Percentiles rank a stretch among this genome's conserved stretches.
These are phyloP conservation scores for Enteromius paludinosus DNA, from an alignment of 2,797 vertebrate species.

Conservation along the genomic window DNA sequence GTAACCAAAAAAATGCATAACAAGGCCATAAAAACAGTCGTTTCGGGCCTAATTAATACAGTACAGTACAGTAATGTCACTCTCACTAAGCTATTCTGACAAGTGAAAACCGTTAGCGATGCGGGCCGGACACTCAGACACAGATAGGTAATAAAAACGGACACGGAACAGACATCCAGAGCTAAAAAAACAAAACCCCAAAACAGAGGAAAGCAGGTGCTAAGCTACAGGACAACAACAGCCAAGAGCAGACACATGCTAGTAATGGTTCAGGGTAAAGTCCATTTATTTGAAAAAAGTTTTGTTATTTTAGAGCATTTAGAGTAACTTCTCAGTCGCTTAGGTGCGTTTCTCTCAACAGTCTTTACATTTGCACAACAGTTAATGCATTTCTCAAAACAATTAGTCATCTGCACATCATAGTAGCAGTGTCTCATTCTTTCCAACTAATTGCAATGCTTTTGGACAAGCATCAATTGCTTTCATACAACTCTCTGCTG, in stretches of 20 bases:
- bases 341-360: too few species aligned
- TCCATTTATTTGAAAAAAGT: background rate
- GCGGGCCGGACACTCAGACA: background rate
- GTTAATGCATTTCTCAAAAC: too few species aligned
- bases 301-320: background rate
- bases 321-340: too few species aligned
- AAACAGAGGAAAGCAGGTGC: background rate
- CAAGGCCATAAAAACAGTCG: background rate
- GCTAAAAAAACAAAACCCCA: background rate
- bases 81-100: conserved; percentile 18
- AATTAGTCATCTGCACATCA: too few species aligned
- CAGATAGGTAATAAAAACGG: background rate
- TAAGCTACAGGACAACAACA: background rate
- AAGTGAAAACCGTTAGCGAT: background rate
- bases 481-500: too few species aligned
- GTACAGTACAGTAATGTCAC: too few species aligned
- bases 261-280: background rate
- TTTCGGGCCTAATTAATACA: conserved; percentile 11
- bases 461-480: too few species aligned
- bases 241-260: background rate
- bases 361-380: too few species aligned
- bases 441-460: too few species aligned
- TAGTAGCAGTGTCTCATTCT: too few species aligned
- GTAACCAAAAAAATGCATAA: background rate
- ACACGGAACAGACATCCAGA: background rate